phyloP scores from a whole-genome alignment of 1,140 invertebrate genomes.

The Gyrodactylus bullatarudis region DNA sequence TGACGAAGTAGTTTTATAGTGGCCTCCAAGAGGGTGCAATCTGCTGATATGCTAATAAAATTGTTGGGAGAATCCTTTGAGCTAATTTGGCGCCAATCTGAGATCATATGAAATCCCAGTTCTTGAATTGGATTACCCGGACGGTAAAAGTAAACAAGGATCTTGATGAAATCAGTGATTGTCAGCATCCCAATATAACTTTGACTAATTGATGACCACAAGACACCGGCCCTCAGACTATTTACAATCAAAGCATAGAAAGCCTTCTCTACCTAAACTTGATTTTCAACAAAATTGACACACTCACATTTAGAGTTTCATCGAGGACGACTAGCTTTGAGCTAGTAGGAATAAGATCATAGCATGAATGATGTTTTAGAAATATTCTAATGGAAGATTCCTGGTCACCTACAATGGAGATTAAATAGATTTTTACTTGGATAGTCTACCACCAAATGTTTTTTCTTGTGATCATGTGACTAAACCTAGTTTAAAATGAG shows the following conservation, averaged over 20 bases:
- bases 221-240: constrained; percentile 67
- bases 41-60: constrained; percentile 17
- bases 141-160: constrained; percentile 54
- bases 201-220: constrained; percentile 60
- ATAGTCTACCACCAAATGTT: not conserved
- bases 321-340: constrained; percentile 86
- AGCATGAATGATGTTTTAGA: constrained; percentile 84
- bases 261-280: constrained; percentile 44
- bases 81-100: constrained; percentile 18
- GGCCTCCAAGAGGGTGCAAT: constrained; percentile 41
- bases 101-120: constrained; percentile 59
- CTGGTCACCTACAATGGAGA: not conserved
- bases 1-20: constrained; percentile 27
- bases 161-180: constrained; percentile 87
- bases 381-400: constrained; percentile 30
- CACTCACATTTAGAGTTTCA: constrained; percentile 31
- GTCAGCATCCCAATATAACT: constrained; percentile 60
- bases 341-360: constrained; percentile 77
- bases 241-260: constrained; percentile 82
- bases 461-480: not conserved
- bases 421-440: not conserved
- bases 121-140: constrained; percentile 45
- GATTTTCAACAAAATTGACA: not conserved
- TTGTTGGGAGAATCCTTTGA: constrained; percentile 14
- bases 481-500: not conserved